Conservation (phyloP, 2,888 invertebrate genomes). For the Incurvaria masculella region DNA sequence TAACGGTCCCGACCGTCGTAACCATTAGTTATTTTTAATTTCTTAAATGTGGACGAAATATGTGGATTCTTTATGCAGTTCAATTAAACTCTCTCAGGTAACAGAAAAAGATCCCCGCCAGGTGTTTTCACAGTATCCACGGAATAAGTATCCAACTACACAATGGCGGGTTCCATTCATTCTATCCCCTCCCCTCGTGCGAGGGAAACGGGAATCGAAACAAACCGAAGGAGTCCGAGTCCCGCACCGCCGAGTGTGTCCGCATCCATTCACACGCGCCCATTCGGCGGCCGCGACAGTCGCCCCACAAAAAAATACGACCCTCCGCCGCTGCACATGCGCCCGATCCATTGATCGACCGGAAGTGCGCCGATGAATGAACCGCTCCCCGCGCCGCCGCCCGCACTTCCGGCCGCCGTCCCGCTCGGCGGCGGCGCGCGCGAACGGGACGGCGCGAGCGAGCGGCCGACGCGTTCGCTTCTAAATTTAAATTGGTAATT, state of each 20-base stretch:
- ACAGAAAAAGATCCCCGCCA: too few relatives aligned
- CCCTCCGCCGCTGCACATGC: background rate
- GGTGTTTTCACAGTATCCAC: too few relatives aligned
- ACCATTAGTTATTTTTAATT: too few relatives aligned
- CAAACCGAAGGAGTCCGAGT: background rate
- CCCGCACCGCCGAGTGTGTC: background rate
- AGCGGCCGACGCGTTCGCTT: background rate
- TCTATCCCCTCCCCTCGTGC: too few relatives aligned
- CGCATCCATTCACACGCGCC: background rate
- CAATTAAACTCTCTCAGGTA: too few relatives aligned
- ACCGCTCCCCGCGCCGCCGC: background rate
- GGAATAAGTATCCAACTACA: too few relatives aligned
- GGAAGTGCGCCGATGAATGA: background rate
- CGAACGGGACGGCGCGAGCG: background rate
- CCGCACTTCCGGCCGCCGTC: background rate
- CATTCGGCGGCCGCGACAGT: background rate
- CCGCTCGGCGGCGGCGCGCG: background rate
- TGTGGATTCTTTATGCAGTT: too few relatives aligned
- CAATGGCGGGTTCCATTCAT: too few relatives aligned
- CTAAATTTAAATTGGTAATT: background rate
- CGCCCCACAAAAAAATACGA: background rate
- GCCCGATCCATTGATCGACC: background rate
- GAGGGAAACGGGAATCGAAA: too few relatives aligned
- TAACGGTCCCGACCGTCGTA: too few relatives aligned
- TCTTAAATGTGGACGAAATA: too few relatives aligned